phyloP scores from a whole-genome alignment of 2,113 vertebrate species.

The Cephalopterus ornatus region DNA sequence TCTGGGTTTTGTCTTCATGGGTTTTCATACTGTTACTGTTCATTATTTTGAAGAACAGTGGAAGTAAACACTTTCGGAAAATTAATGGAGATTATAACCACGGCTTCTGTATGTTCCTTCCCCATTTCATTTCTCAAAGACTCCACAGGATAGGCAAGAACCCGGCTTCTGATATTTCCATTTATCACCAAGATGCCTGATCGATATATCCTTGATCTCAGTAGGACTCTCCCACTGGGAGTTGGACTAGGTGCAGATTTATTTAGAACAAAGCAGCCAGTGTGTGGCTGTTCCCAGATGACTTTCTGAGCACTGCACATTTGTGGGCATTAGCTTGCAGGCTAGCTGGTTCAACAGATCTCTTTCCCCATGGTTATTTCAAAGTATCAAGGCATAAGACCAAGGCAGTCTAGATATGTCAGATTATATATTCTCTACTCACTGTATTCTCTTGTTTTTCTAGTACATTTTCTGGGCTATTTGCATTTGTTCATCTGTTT shows the following conservation, averaged over 20 bases:
- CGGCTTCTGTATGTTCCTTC: background rate
- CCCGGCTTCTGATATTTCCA: conserved; percentile 12
- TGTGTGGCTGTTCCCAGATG: background rate
- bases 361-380: background rate
- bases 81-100: background rate
- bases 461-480: background rate
- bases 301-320: background rate
- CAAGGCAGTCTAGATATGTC: background rate
- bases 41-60: background rate
- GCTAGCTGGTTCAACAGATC: background rate
- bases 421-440: background rate
- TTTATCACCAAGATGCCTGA: background rate
- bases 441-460: background rate
- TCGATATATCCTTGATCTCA: conserved; percentile 29
- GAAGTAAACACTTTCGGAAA: background rate
- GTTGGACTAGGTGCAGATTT: background rate
- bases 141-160: background rate
- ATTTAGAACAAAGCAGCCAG: conserved; percentile 2
- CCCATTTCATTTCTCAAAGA: background rate
- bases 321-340: background rate
- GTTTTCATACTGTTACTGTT: background rate
- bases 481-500: background rate
- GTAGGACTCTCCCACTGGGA: background rate
- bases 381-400: background rate
- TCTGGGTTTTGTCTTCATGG: background rate